A percentile compares a stretch with the other conserved stretches of the same genome.
These are phyloP conservation scores for Rhincodon typus DNA, from an alignment of 2,797 vertebrate genomes.

Conservation along the genomic window DNA sequence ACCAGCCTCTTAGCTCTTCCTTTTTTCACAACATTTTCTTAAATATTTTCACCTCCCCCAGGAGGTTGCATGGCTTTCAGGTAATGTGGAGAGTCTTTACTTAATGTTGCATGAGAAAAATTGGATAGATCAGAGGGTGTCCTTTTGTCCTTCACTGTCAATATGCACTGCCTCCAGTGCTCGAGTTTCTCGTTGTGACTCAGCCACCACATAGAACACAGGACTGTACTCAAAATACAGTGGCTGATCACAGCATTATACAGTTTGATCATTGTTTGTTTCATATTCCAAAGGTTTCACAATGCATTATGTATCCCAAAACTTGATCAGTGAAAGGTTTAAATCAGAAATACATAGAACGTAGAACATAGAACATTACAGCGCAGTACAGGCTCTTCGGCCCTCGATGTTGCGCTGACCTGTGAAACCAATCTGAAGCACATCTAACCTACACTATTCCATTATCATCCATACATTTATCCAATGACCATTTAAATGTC, in stretches of 20 bases:
- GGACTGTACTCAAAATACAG: not conserved
- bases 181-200: no score
- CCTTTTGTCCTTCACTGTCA: no score
- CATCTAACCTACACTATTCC: no score
- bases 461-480: no score
- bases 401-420: no score
- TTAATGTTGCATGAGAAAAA: no score
- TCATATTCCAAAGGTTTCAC: not conserved
- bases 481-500: no score
- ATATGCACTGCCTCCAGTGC: no score
- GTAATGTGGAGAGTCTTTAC: not conserved
- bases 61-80: not conserved
- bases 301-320: not conserved
- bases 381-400: no score
- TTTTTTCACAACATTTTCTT: not conserved
- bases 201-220: not conserved
- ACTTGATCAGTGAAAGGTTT: not conserved
- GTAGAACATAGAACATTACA: no score
- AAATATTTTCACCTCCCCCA: not conserved
- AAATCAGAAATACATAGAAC: not conserved
- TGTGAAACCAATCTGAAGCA: no score
- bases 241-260: not conserved
- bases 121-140: no score
- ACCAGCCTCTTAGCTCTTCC: not conserved
- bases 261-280: not conserved